These are phyloP conservation scores for Rotaria macrura DNA, from an alignment of 2,888 invertebrate genomes.

Conservation along the genomic window DNA sequence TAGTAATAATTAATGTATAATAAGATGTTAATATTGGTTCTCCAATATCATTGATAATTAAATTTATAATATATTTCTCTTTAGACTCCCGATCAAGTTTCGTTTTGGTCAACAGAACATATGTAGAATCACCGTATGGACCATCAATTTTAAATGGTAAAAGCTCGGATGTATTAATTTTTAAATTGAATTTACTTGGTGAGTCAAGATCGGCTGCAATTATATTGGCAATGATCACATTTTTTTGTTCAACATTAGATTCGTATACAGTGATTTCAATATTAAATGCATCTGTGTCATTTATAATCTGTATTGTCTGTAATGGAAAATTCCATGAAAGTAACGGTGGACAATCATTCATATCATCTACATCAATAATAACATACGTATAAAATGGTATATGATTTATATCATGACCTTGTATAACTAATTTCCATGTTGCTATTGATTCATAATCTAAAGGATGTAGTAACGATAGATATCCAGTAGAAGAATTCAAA, in stretches of 20 bases:
- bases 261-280: neutral
- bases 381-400: conserved; percentile 8
- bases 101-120: neutral
- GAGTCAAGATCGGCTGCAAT: neutral
- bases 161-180: neutral
- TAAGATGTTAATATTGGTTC: neutral
- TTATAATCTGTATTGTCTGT: neutral
- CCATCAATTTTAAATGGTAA: neutral
- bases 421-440: conserved; percentile 16
- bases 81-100: neutral
- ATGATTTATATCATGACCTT: neutral
- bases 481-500: neutral
- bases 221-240: neutral
- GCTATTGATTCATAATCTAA: neutral
- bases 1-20: neutral
- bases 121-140: conserved; percentile 7
- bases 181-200: neutral
- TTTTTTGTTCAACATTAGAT: neutral
- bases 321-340: neutral
- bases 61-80: neutral
- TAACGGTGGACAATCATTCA: neutral
- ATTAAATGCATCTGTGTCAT: neutral
- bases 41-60: neutral
- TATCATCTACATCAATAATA: conserved; percentile 15
- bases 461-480: neutral